These are phyloP conservation scores for Cabera pusaria DNA, from an alignment of 2,888 invertebrate genomes.

Conservation along the genomic window DNA sequence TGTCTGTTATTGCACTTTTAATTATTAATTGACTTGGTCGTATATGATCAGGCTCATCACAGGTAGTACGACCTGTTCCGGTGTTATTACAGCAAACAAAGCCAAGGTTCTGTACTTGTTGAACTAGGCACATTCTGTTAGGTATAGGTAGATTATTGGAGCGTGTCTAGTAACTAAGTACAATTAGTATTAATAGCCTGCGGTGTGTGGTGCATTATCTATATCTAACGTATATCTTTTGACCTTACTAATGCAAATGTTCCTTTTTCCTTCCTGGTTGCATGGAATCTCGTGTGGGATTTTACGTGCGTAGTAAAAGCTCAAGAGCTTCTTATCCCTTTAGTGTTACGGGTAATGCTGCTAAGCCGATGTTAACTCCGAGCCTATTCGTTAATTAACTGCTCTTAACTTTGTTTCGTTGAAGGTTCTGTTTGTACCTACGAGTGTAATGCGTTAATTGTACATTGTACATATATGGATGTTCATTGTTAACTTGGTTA, in stretches of 20 bases:
- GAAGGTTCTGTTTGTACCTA: slow-evolving; percentile 4
- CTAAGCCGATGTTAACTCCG: slow-evolving; percentile 7
- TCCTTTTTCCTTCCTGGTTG: slow-evolving; percentile 12
- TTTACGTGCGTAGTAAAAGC: slow-evolving; percentile 8
- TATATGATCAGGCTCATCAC: no score
- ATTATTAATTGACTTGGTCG: slow-evolving; percentile 2
- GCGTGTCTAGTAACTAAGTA: slow-evolving; percentile 15
- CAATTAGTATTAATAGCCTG: slow-evolving; percentile 8
- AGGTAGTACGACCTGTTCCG: no score
- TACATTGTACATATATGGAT: no score
- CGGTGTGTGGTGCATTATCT: slow-evolving; percentile 5
- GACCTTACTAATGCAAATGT: slow-evolving; percentile 9
- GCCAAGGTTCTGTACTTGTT: slow-evolving; percentile 14
- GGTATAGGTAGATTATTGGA: slow-evolving; percentile 15
- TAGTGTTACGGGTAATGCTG: slow-evolving; percentile 3
- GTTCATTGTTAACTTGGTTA: no score
- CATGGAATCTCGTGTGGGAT: background rate
- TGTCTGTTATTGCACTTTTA: background rate
- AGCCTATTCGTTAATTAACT: slow-evolving; percentile 5
- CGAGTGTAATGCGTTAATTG: no score
- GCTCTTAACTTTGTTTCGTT: slow-evolving; percentile 1
- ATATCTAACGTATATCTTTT: slow-evolving; percentile 15
- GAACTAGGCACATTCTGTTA: slow-evolving; percentile 13
- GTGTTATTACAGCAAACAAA: slow-evolving; percentile 10
- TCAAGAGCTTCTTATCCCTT: slow-evolving; percentile 7